These are phyloP conservation scores for Tholera decimalis DNA, from an alignment of 2,888 invertebrate genomes.

Conservation along the genomic window DNA sequence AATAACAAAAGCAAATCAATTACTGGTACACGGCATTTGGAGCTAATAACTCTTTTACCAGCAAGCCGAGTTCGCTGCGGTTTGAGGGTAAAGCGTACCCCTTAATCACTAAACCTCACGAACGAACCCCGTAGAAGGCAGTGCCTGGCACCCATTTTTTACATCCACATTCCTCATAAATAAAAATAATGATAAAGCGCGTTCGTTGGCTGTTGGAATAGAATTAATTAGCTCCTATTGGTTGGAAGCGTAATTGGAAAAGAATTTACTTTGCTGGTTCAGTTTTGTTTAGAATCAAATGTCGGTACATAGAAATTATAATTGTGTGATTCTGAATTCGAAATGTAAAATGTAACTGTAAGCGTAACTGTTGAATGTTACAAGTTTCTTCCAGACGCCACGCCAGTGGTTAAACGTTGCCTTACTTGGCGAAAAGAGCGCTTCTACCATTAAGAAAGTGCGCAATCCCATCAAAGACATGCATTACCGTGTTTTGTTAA, in stretches of 20 bases:
- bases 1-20: conserved; percentile 65
- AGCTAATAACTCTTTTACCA: conserved; percentile 67
- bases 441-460: too few relatives aligned
- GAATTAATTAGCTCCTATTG: conserved; percentile 50
- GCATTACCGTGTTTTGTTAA: too few relatives aligned
- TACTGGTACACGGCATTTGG: conserved; percentile 53
- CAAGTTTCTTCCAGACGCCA: too few relatives aligned
- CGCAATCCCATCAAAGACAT: too few relatives aligned
- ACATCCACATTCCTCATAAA: conserved; percentile 57
- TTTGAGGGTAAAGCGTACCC: conserved; percentile 54
- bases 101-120: conserved; percentile 79
- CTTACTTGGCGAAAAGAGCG: too few relatives aligned
- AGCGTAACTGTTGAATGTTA: too few relatives aligned
- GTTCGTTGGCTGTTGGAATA: conserved; percentile 42
- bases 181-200: conserved; percentile 54
- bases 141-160: conserved; percentile 61
- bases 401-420: too few relatives aligned
- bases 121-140: conserved; percentile 52
- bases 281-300: not conserved
- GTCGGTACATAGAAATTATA: not conserved
- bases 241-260: conserved; percentile 23
- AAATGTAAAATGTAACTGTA: too few relatives aligned
- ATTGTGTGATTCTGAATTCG: too few relatives aligned
- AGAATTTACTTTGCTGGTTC: not conserved
- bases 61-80: conserved; percentile 56